These are phyloP conservation scores for Sebastes glaucus DNA, from an alignment of 2,797 vertebrate species.

Conservation along the genomic window DNA sequence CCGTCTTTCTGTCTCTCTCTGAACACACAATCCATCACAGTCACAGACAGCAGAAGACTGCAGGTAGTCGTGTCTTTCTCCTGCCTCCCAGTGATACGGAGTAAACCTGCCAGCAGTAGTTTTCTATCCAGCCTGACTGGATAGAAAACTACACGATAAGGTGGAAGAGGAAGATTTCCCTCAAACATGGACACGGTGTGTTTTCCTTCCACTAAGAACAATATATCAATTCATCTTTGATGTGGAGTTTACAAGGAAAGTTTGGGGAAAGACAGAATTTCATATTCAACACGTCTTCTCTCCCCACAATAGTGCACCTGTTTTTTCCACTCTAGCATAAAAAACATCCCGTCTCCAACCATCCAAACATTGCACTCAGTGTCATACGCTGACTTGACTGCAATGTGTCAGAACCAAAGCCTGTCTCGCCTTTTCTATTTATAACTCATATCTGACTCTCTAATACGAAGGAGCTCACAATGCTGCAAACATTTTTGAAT, in stretches of 20 bases:
- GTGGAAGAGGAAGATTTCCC: neutral
- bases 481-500: neutral
- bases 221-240: conserved; percentile 21
- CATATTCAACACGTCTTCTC: conserved; percentile 18
- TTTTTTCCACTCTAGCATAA: conserved; percentile 13
- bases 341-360: conserved; percentile 18
- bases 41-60: conserved; percentile 48
- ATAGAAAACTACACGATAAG: conserved; percentile 10
- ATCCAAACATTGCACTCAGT: conserved; percentile 9
- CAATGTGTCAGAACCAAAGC: conserved; percentile 23
- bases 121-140: conserved; percentile 18
- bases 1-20: conserved; percentile 30
- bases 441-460: conserved; percentile 10
- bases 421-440: conserved; percentile 24
- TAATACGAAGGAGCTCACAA: neutral
- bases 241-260: conserved; percentile 17
- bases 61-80: conserved; percentile 47
- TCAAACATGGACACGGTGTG: neutral
- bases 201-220: neutral
- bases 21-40: conserved; percentile 68
- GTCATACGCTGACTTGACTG: conserved; percentile 2
- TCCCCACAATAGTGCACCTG: neutral
- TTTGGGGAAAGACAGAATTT: conserved; percentile 9
- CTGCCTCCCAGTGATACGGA: conserved; percentile 23
- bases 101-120: conserved; percentile 31